Evolutionary conservation across 2,113 vertebrate species (phyloP), one percentile per base, ranked within the genome.

Genomic region (Neolamprologus variostigma): DNA sequence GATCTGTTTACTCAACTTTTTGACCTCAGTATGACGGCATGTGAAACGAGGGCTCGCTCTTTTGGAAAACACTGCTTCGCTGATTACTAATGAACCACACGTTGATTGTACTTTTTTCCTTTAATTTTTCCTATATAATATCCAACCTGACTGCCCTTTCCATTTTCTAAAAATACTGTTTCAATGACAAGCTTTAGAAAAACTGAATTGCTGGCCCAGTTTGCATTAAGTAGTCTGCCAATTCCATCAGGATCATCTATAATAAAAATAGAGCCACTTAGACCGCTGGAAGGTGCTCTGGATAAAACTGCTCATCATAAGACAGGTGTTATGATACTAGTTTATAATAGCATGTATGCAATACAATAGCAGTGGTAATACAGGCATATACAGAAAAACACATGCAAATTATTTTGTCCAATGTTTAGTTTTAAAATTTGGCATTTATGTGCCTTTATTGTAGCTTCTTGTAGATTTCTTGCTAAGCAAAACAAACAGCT

Each of bases 201-300:
- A 81, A 76, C 57, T 50, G 33, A 87, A 89, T 86, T 78, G 31
- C 80, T 91, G 91, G 86, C 92, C 93, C 68, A 92, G 83, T 91
- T 93, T 83, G 59, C 55, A 80, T 61, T 71, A 93, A 93, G 86
- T 81, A 84, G 90, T 89, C 89, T 81, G 63, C 31, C 82, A 88
- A 90, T 93, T 93, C 89, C 91, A 82, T 87, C 61, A 82, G 91
- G 92, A 87, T 80, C 78, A 16, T 35, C 51, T 16, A 28, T 71
- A 66, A 81, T 85, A 84, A 89, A 92, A 92, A 91, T 89, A 88
- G 90, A 92, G 83, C 45, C 50, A 68, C 85, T 87, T 33, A 81
- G 55, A 50, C 82, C 14, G 79, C 35, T 89, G 80, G 50, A 73
- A 83, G 83, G 78, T 87, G 84, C 76, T 91, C 89, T 86, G 86